Evolutionary conservation across 2,888 invertebrate species (phyloP).

Genomic region (Prostheceraeus crozeri): DNA sequence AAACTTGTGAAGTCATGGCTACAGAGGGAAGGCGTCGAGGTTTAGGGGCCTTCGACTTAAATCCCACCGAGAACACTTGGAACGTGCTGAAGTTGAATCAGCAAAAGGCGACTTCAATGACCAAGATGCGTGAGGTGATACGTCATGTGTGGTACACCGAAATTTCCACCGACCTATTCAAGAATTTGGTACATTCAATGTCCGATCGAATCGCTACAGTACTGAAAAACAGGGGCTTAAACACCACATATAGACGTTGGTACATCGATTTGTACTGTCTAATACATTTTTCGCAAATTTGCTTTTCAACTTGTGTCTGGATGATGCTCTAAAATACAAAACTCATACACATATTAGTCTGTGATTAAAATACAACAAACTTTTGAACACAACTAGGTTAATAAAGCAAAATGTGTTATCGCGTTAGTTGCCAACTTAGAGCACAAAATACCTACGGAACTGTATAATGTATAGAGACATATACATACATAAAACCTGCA

Average conservation of each 20-base stretch:
- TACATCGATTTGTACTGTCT: slow-evolving; percentile 21
- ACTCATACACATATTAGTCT: slow-evolving; percentile 5
- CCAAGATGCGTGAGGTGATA: slow-evolving; percentile 6
- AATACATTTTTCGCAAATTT: slow-evolving; percentile 19
- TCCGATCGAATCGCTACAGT: slow-evolving; percentile 13
- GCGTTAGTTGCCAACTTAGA: too few species aligned
- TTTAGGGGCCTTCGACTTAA: too few species aligned
- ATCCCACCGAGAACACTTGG: too few species aligned
- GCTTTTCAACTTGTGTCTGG: slow-evolving; percentile 11
- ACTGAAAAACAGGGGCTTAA: slow-evolving; percentile 12
- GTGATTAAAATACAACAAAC: slow-evolving; percentile 4
- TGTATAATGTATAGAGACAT: too few species aligned
- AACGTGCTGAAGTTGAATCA: not conserved
- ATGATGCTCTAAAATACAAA: slow-evolving; percentile 18
- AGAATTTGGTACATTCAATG: slow-evolving; percentile 25
- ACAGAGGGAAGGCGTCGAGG: too few species aligned
- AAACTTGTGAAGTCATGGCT: too few species aligned
- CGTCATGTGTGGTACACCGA: slow-evolving; percentile 14
- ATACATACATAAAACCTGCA: too few species aligned
- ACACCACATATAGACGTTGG: slow-evolving; percentile 13
- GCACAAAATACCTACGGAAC: too few species aligned
- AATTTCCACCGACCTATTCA: slow-evolving; percentile 11
- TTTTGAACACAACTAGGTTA: slow-evolving; percentile 7
- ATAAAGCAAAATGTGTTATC: too few species aligned
- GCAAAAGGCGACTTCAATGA: slow-evolving; percentile 14